Percentiles rank a stretch among this genome's conserved stretches.
Conservation (phyloP, 2,113 vertebrate species). For the Balaenoptera acutorostrata region DNA sequence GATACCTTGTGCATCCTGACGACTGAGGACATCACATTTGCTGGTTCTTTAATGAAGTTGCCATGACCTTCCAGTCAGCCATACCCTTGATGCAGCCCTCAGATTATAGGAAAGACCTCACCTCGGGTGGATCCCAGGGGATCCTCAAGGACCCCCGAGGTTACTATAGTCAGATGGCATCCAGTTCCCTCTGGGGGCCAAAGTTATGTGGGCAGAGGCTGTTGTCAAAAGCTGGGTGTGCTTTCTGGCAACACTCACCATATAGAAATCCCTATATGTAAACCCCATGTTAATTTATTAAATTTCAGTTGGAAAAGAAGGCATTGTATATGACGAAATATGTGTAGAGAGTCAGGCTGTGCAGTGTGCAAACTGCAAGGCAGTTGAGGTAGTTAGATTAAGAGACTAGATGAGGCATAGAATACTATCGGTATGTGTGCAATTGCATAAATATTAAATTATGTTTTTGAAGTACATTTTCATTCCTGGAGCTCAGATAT, state of each 20-base stretch:
- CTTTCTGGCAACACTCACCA: constrained; percentile 9
- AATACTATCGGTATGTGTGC: constrained; percentile 56
- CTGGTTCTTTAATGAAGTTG: background rate
- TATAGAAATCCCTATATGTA: constrained; percentile 3
- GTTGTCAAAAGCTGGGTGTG: background rate
- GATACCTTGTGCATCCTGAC: background rate
- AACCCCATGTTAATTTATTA: constrained; percentile 48
- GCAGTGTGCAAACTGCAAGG: background rate
- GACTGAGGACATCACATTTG: background rate
- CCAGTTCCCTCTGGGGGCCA: background rate
- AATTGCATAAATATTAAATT: constrained; percentile 67
- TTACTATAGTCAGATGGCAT: background rate
- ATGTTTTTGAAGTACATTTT: constrained; percentile 65
- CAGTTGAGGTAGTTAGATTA: background rate
- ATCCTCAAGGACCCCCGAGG: background rate
- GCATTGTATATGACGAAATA: background rate
- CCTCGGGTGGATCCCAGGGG: background rate
- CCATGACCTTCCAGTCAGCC: background rate
- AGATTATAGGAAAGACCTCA: background rate
- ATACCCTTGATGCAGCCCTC: background rate
- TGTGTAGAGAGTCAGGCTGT: background rate
- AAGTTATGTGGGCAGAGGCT: background rate
- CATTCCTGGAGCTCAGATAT: constrained; percentile 70
- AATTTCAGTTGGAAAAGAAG: constrained; percentile 33
- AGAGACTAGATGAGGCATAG: constrained; percentile 29